Base-by-base conservation (phyloP, 2,113 vertebrate species). In the Cyprinodon brontotheroides region DNA sequence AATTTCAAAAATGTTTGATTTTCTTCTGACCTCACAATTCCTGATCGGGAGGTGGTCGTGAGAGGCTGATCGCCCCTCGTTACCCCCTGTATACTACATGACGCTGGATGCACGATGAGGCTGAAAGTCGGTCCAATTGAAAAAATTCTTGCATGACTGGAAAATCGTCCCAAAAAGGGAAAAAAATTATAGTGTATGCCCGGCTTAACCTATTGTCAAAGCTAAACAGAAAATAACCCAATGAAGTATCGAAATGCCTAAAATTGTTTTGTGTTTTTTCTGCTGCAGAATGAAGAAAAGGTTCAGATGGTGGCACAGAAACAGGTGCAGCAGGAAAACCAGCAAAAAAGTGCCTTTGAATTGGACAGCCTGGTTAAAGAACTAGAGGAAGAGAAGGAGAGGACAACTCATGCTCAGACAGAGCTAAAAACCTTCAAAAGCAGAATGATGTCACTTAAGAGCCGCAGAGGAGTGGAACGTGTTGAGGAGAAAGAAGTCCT, bases 401-500 rank as follows among this genome's bases (percentile, higher is more conserved):
- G 94, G 78, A 93, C 93, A 39, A 78, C 60, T 53, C 87, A 89
- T 41, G 73, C 90, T 17, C 94, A 98, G 82, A 75, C 62, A 0
- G 84, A 96, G 9, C 87, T 99, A 80, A 93, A 91, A 61, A 89
- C 86, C 17, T 96, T 94, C 65, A 95, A 93, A 85, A 92, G 77
- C 4, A 95, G 92, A 72, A 72, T 97, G 86, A 68, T 96, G 17
- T 94, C 94, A n/a, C 86, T 99, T 74, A 96, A 93, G 89, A 96
- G 93, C 65, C 96, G 96, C 77, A 94, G 89, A 89, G 97, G 97
- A 0, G 79, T 96, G 72, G 96, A 98, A 83, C 95, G 95, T 72
- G 80, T 97, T 70, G 95, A 98, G 92, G 98, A 99, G 88, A 98
- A 94, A 75, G 98, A 99, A 64, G 93, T 99, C 29, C 92, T 99